Evolutionary conservation across 2,888 invertebrate species (phyloP).

Genomic region (Alviniconcha strummeri): DNA sequence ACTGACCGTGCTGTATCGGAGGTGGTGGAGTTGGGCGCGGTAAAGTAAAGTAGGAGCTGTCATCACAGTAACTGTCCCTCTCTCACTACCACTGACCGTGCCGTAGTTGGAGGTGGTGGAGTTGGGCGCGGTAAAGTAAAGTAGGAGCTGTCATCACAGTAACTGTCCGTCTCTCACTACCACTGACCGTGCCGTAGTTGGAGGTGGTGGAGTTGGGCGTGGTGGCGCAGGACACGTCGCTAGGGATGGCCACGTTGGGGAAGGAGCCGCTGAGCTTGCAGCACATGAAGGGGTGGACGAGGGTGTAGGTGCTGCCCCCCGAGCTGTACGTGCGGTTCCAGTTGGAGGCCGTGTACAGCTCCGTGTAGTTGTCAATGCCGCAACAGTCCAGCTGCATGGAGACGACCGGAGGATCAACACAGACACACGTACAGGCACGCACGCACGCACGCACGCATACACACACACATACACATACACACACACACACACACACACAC

Average conservation of each 20-base stretch:
- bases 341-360: conserved; percentile 24
- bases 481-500: background rate
- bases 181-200: conserved; percentile 27
- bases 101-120: too few species aligned
- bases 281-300: conserved; percentile 31
- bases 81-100: too few species aligned
- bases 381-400: conserved; percentile 33
- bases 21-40: too few species aligned
- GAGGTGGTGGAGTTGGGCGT: conserved; percentile 29
- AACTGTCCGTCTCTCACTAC: background rate
- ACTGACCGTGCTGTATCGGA: too few species aligned
- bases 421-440: background rate
- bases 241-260: conserved; percentile 23
- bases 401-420: background rate
- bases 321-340: conserved; percentile 20
- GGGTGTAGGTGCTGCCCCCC: background rate
- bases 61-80: too few species aligned
- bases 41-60: too few species aligned
- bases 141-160: too few species aligned
- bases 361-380: conserved; percentile 34
- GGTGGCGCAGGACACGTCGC: conserved; percentile 25
- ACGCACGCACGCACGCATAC: background rate
- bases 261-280: conserved; percentile 30
- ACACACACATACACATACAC: background rate
- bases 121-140: too few species aligned